Evolutionary conservation across 2,888 invertebrate genomes (phyloP).

Genomic region (Pachymerium ferrugineum): DNA sequence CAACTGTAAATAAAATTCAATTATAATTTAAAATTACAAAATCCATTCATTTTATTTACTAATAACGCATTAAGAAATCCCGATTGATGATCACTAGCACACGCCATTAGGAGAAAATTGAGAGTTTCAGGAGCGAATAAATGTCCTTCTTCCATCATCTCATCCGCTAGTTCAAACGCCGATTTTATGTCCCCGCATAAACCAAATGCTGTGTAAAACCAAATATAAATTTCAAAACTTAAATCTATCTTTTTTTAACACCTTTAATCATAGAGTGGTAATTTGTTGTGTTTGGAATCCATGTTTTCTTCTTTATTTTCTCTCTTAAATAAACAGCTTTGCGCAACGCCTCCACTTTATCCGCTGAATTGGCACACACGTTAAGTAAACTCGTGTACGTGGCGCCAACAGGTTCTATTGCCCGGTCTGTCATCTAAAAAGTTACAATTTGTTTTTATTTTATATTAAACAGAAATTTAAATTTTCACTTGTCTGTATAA

Average conservation of each 20-base stretch:
- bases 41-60: conserved; percentile 44
- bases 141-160: conserved; percentile 57
- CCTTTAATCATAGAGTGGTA: conserved; percentile 83
- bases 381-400: conserved; percentile 82
- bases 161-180: conserved; percentile 77
- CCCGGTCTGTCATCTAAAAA: conserved; percentile 66
- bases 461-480: neutral
- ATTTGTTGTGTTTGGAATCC: conserved; percentile 63
- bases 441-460: conserved; percentile 10
- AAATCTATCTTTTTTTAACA: neutral
- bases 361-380: conserved; percentile 75
- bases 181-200: conserved; percentile 68
- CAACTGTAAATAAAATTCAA: conserved; percentile 49
- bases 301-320: conserved; percentile 62
- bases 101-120: conserved; percentile 75
- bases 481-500: conserved; percentile 60
- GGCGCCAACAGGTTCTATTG: conserved; percentile 61
- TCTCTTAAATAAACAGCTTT: conserved; percentile 62
- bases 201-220: conserved; percentile 58
- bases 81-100: conserved; percentile 67
- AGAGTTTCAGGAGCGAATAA: conserved; percentile 61
- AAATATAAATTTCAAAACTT: conserved; percentile 45
- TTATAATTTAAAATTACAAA: neutral
- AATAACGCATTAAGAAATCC: conserved; percentile 76
- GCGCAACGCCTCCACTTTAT: conserved; percentile 59